Evolutionary conservation across 2,888 invertebrate genomes (phyloP), one percentile per base, ranked within the genome.

Genomic region (Lasioglossum oenotherae): DNA sequence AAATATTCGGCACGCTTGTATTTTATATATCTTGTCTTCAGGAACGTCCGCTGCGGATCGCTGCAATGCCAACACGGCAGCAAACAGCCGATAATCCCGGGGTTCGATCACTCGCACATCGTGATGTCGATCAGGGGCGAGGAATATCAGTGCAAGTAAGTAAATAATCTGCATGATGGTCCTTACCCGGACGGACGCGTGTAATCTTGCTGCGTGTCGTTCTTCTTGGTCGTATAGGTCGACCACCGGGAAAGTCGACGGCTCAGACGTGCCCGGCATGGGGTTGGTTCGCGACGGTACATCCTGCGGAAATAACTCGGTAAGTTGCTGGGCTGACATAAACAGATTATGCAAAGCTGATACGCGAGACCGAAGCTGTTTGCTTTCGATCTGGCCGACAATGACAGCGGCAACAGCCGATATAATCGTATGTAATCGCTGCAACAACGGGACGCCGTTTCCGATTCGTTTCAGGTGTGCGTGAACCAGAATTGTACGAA

Each of bases 131-230:
- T 98, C 94, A 98, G 98, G 93, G 98, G 98, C 71, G 96, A 97
- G 86, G 98, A 99, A 95, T 98, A 98, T 94, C 98, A 99, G 95
- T 99, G 99, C 99, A 99, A 99, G 99, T 99, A 95, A 97, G 98
- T 97, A 74, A n/a, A 53, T 64, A 31, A 31, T 31, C 16, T 31
- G 16, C 14, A 64, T 31, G 31, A 2, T 0, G 2, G 16, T 64
- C 12, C 16, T 16, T 31, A 0, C 16, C 31, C 27, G 23, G 2
- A 64, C 6, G 64, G 64, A 64, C 16, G 31, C 64, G 64, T 64
- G 64, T 64, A 64, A 64, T 64, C 31, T 31, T 27, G 31, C 31
- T 31, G 31, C 31, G 16, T 31, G 5, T 31, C 2, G 16, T 64
- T 64, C 64, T 64, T 64, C 31, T 64, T 64, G 31, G 64, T 27